phyloP scores from a whole-genome alignment of 2,113 vertebrate genomes.

The Macrotus californicus region DNA sequence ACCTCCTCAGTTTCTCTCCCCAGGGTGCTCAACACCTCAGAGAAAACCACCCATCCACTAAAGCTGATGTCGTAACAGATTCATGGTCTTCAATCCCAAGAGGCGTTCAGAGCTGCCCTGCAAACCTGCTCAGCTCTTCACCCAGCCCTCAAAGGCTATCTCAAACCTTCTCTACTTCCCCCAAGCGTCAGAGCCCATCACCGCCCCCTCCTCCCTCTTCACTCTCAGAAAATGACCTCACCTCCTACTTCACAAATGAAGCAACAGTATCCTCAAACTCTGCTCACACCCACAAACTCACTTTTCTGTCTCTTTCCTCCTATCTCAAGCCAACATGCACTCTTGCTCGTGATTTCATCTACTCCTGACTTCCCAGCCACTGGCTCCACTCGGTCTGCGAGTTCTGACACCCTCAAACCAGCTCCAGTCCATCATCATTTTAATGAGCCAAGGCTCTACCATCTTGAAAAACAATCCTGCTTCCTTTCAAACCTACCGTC shows the following conservation, averaged over 20 bases:
- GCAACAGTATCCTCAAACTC: not conserved
- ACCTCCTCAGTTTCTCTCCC: not conserved
- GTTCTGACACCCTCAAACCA: not conserved
- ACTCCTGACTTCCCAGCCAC: not conserved
- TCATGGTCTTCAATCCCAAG: not conserved
- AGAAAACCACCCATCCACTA: not conserved
- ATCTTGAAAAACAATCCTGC: not conserved
- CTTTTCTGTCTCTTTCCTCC: not conserved
- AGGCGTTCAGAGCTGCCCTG: not conserved
- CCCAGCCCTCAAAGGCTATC: not conserved
- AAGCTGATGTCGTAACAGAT: not conserved
- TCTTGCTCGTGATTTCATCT: not conserved
- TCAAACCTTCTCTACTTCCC: not conserved
- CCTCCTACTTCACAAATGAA: not conserved
- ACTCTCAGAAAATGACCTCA: not conserved
- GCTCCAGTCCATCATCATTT: not conserved
- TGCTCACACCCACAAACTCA: not conserved
- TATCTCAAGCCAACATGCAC: not conserved
- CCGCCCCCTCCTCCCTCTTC: not conserved
- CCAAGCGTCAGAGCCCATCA: not conserved
- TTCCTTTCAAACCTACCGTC: not conserved
- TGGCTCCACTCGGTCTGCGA: not conserved
- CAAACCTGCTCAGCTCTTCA: not conserved
- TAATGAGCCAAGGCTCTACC: not conserved
- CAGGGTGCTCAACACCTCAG: not conserved